Evolutionary conservation across 1,140 invertebrate species (phyloP).

Genomic region (Lysiphlebus fabarum): DNA sequence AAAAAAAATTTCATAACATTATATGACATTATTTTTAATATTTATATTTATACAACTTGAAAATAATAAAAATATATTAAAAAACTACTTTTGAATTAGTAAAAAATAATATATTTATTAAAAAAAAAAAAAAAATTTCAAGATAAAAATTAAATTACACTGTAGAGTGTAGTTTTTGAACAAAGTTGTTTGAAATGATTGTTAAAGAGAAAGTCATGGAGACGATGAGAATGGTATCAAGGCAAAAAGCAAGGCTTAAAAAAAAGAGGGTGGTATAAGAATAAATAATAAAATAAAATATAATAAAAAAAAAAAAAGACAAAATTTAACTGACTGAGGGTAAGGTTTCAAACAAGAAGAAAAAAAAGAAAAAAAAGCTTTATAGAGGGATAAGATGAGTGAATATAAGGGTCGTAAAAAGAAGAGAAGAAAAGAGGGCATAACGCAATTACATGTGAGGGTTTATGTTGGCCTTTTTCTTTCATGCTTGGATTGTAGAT

Average conservation of each 20-base stretch:
- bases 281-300: background rate
- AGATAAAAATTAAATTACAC: too few species aligned
- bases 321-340: constrained; percentile 15
- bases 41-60: too few species aligned
- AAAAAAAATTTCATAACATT: too few species aligned
- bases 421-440: constrained; percentile 35
- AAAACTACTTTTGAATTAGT: too few species aligned
- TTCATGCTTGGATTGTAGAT: constrained; percentile 19
- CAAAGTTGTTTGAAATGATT: too few species aligned
- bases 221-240: too few species aligned
- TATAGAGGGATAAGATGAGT: constrained; percentile 10
- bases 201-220: too few species aligned
- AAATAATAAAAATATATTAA: too few species aligned
- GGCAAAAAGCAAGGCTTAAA: background rate
- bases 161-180: too few species aligned
- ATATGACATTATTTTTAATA: too few species aligned
- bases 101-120: too few species aligned
- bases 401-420: constrained; percentile 19
- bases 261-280: constrained; percentile 17
- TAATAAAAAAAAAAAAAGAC: constrained; percentile 18
- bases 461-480: constrained; percentile 39
- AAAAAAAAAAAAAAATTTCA: too few species aligned
- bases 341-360: constrained; percentile 1
- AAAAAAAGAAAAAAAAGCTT: constrained; percentile 7
- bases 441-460: constrained; percentile 47